Base-by-base conservation (phyloP, 2,797 vertebrate species). In the Pangasius sanitwongsei region DNA sequence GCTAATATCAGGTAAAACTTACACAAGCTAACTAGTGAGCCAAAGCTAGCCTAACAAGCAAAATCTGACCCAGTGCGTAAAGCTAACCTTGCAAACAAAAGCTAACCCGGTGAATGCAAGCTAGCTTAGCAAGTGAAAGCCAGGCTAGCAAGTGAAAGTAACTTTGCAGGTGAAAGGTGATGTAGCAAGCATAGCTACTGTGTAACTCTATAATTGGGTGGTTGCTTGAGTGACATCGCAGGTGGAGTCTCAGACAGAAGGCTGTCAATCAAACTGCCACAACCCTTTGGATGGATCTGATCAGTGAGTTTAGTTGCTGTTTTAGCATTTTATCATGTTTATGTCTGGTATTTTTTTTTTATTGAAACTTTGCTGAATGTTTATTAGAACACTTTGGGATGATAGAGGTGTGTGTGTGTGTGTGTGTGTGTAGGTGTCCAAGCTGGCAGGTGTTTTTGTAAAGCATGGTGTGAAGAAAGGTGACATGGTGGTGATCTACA, bases 401-500 rank as follows among this genome's bases (percentile, higher is more conserved):
- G 31, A 70, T 86, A 41, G 13, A 20, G 13, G 23, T 84, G 44
- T 65, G 18, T 23, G 44, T 83, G 37, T 37, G 86, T 72, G 23
- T 81, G 37, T 72, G n/a, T 87, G 13, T 80, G 50, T 91, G 83
- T 89, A 98, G 97, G 97, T 98, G 55, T 98, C 98, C 83, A 97
- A 92, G 91, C 92, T 99, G 90, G 98, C 98, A n/a, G 97, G 97
- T 86, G 97, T 99, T 75, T 92, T 99, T 90, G 96, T 96, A 91
- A 98, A 95, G 88, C 94, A 97, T 13, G 98, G 97, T 0, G 96
- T 99, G 55, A 93, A 89, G 89, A 98, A 96, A 89, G 98, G 98
- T 31, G 98, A 99, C 87, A 94, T 97, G 59, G 98, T 99, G 34
- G 97, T 99, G 86, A 99, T 99, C 94, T 99, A 99, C 93, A 99